phyloP scores from a whole-genome alignment of 2,113 vertebrate genomes.

The Gobiocypris rarus region DNA sequence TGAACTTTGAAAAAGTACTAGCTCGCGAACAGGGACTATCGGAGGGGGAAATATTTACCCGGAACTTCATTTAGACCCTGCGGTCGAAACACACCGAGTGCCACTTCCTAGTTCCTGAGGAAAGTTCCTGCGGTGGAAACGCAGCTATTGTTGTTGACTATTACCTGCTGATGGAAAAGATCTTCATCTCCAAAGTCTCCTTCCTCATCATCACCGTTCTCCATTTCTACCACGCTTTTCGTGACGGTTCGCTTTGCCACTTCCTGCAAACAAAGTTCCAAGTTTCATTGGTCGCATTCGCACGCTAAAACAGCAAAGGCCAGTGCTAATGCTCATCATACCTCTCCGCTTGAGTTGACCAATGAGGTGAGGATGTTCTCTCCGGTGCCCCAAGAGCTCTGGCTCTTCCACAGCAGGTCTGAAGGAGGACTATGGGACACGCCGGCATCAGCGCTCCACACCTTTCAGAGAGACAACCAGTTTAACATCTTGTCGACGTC shows the following conservation, averaged over 20 bases:
- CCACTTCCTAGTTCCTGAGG: too few relatives aligned
- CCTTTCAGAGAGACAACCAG: slow-evolving; percentile 69
- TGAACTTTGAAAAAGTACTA: too few relatives aligned
- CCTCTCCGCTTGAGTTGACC: slow-evolving; percentile 87
- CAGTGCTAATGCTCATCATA: slow-evolving; percentile 55
- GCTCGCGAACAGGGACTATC: too few relatives aligned
- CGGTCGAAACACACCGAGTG: too few relatives aligned
- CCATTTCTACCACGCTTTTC: slow-evolving; percentile 73
- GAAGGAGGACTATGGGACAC: slow-evolving; percentile 88
- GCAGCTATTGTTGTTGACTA: too few relatives aligned
- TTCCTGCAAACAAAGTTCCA: slow-evolving; percentile 75
- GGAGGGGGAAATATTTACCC: too few relatives aligned
- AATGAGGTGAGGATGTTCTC: slow-evolving; percentile 80
- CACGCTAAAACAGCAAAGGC: neutral
- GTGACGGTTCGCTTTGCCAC: slow-evolving; percentile 85
- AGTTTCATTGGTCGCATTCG: neutral
- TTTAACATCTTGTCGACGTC: neutral
- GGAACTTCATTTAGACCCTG: too few relatives aligned
- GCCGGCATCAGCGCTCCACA: slow-evolving; percentile 90
- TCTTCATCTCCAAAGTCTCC: slow-evolving; percentile 90
- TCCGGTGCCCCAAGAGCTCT: slow-evolving; percentile 89
- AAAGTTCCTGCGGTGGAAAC: too few relatives aligned
- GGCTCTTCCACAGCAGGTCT: slow-evolving; percentile 92
- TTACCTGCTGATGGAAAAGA: slow-evolving; percentile 83
- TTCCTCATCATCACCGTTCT: slow-evolving; percentile 81